A percentile compares a stretch with the other conserved stretches of the same genome.
Conservation (phyloP, 2,888 invertebrate species). For the Muschampia plurimacula region DNA sequence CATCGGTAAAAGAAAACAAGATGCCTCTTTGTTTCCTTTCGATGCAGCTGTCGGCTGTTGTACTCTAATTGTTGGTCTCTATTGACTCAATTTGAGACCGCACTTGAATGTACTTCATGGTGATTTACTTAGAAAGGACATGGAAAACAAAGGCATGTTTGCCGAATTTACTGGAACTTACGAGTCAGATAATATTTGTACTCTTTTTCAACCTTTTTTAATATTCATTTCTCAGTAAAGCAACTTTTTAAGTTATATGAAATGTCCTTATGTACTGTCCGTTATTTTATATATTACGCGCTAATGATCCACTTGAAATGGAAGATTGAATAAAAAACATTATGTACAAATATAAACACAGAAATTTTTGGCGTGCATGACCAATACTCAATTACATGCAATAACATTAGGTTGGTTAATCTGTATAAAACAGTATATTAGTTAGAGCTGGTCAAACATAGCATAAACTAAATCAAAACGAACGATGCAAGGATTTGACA, state of each 20-base stretch:
- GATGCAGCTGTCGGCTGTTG: conserved; percentile 5
- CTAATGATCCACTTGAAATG: too few relatives aligned
- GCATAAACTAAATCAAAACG: conserved; percentile 22
- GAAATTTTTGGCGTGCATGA: too few relatives aligned
- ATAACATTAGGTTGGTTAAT: too few relatives aligned
- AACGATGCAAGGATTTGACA: conserved; percentile 36
- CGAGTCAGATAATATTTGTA: too few relatives aligned
- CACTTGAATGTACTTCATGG: background rate
- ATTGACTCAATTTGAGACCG: conserved; percentile 42
- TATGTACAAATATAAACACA: too few relatives aligned
- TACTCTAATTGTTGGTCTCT: conserved; percentile 37
- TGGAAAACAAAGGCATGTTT: background rate
- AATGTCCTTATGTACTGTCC: too few relatives aligned
- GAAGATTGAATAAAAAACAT: too few relatives aligned
- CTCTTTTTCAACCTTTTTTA: background rate
- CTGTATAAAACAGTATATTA: background rate
- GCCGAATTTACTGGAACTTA: too few relatives aligned
- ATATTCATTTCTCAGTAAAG: too few relatives aligned
- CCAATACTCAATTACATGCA: too few relatives aligned
- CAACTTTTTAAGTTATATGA: too few relatives aligned
- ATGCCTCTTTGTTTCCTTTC: conserved; percentile 3
- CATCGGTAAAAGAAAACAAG: conserved; percentile 26
- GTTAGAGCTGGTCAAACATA: conserved; percentile 28
- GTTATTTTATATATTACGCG: background rate
- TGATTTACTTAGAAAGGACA: background rate